A percentile compares a stretch with the other conserved stretches of the same genome.
These are phyloP conservation scores for Capitulum mitella DNA, from an alignment of 2,888 invertebrate species.

Conservation along the genomic window DNA sequence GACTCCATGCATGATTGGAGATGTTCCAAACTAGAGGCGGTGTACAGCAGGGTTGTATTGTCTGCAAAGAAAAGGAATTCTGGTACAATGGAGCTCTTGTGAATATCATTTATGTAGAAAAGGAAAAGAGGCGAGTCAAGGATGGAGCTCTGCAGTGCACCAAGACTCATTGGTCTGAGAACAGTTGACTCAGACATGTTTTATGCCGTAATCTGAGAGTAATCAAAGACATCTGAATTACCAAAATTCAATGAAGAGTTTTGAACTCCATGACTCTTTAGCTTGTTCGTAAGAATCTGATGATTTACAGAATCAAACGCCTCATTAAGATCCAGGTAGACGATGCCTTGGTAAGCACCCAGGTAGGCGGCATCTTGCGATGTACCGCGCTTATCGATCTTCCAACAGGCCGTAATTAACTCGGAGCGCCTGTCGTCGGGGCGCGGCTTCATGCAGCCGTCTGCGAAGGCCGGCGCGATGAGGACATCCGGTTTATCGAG, in stretches of 20 bases:
- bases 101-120: neutral
- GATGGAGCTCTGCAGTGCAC: neutral
- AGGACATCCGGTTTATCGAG: no score
- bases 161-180: neutral
- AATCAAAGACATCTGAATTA: no score
- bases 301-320: neutral
- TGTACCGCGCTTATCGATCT: no score
- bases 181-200: neutral
- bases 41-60: neutral
- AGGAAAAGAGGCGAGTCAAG: neutral
- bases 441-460: no score
- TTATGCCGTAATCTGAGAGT: no score
- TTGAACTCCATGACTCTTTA: neutral
- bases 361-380: no score
- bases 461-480: no score
- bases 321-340: neutral
- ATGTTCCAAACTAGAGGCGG: neutral
- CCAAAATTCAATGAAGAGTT: neutral
- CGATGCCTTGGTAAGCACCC: no score
- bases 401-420: no score
- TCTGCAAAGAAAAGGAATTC: neutral
- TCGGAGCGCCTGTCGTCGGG: no score
- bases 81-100: neutral
- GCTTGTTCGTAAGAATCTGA: neutral
- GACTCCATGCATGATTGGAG: neutral